Percentiles rank a stretch among this genome's conserved stretches.
Evolutionary conservation across 2,797 vertebrate species (phyloP).

Genomic region (Chelonia mydas): DNA sequence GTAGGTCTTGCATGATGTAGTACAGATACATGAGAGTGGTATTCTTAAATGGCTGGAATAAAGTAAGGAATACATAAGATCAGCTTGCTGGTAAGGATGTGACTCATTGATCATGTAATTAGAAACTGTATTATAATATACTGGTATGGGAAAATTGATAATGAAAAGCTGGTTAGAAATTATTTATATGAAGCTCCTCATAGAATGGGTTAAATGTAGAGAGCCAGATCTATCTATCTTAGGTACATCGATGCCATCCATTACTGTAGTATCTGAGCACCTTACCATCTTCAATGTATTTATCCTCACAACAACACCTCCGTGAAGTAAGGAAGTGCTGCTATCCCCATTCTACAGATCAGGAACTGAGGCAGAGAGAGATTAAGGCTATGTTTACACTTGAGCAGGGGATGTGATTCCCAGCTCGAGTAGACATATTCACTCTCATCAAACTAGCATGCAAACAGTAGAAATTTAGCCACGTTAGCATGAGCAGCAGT

Average conservation of each 20-base stretch:
- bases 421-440: not conserved
- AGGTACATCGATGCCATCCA: not conserved
- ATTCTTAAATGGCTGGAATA: not conserved
- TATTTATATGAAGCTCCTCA: not conserved
- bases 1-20: conserved; percentile 23
- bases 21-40: not conserved
- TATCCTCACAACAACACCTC: not conserved
- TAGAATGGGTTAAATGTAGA: not conserved
- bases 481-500: not conserved
- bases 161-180: fast-evolving
- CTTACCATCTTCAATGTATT: not conserved
- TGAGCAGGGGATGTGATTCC: not conserved
- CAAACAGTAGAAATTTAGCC: not conserved
- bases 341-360: not conserved
- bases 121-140: not conserved
- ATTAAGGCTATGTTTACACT: not conserved
- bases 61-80: not conserved
- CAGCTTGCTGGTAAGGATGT: conserved; percentile 14
- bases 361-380: not conserved
- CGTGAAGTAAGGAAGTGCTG: not conserved
- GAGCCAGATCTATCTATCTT: not conserved
- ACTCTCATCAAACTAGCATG: not conserved
- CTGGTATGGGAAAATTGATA: not conserved
- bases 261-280: not conserved
- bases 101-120: not conserved